Evolutionary conservation across 2,888 invertebrate species (phyloP), one percentile per base, ranked within the genome.

Genomic region (Hirtodrosophila confusa): DNA sequence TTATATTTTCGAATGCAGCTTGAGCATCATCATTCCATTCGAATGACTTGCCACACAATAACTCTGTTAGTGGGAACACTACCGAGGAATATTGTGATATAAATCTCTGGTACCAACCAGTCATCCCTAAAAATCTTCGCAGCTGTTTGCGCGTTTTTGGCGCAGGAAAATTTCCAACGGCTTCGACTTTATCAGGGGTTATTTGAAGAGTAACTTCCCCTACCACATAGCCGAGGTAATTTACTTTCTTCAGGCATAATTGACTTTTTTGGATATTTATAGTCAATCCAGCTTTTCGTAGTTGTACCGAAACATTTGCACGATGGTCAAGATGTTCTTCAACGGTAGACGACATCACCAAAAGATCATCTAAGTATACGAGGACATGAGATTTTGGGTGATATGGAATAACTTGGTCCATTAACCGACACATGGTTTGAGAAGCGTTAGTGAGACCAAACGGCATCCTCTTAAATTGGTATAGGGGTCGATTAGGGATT

Each of bases 401-500:
- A 6, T 47, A 40, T 1, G 47, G 39, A 24, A 45, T 39, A 3
- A 55, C 55, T 2, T 27, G 37, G n/a, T 39, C 55, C 40, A 55
- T 55, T 11, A 43, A 7, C n/a, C 31, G 17, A 31, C 44, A 44
- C 31, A 44, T 44, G 2, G 43, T 43, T n/a, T 43, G 29, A 4
- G 27, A n/a, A n/a, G n/a, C n/a, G n/a, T n/a, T n/a, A n/a, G n/a
- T n/a, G n/a, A n/a, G n/a, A n/a, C n/a, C n/a, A 11, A 33, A 45
- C 2, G n/a, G n/a, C n/a, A n/a, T n/a, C n/a, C n/a, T n/a, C n/a
- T n/a, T n/a, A n/a, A n/a, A n/a, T n/a, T n/a, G n/a, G n/a, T n/a
- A n/a, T n/a, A n/a, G n/a, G n/a, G n/a, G n/a, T n/a, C n/a, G n/a
- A n/a, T n/a, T n/a, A n/a, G n/a, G n/a, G n/a, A n/a, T n/a, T n/a